A percentile compares a stretch with the other conserved stretches of the same genome.
phyloP scores from a whole-genome alignment of 2,797 vertebrate species.

The Acipenser ruthenus region DNA sequence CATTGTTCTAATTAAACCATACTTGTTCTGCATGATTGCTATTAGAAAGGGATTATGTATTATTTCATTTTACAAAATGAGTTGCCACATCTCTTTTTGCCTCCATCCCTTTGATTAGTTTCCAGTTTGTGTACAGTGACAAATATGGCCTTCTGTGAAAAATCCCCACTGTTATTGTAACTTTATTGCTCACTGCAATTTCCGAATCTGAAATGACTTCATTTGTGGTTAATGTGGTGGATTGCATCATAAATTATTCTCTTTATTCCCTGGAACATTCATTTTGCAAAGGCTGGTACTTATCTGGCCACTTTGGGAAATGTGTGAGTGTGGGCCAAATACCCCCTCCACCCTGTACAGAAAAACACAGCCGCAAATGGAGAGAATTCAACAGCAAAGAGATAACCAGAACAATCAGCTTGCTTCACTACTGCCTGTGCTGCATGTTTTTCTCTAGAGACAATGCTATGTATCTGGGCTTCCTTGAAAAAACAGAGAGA shows the following conservation, averaged over 20 bases:
- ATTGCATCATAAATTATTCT: constrained; percentile 46
- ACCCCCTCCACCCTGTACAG: too few relatives aligned
- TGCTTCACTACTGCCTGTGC: constrained; percentile 47
- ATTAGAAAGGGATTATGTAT: too few relatives aligned
- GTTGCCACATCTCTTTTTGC: too few relatives aligned
- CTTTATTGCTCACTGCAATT: constrained; percentile 30
- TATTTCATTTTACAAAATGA: too few relatives aligned
- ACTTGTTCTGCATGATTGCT: too few relatives aligned
- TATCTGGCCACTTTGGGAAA: constrained; percentile 44
- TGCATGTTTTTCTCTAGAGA: constrained; percentile 46
- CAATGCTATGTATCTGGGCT: constrained; percentile 79
- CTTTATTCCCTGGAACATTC: constrained; percentile 35
- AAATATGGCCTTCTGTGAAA: too few relatives aligned
- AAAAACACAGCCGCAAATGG: constrained; percentile 22
- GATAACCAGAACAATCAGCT: constrained; percentile 67
- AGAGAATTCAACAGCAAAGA: constrained; percentile 45
- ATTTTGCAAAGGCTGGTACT: constrained; percentile 38
- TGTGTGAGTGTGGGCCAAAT: constrained; percentile 37
- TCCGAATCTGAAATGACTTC: constrained; percentile 33
- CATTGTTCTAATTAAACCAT: too few relatives aligned
- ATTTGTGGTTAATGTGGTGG: constrained; percentile 24
- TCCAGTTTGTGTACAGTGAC: too few relatives aligned
- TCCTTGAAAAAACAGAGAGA: constrained; percentile 71
- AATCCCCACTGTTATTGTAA: constrained; percentile 10
- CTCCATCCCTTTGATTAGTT: too few relatives aligned